These are phyloP conservation scores for Cheilosia urbana DNA, from an alignment of 2,888 invertebrate genomes.

Conservation along the genomic window DNA sequence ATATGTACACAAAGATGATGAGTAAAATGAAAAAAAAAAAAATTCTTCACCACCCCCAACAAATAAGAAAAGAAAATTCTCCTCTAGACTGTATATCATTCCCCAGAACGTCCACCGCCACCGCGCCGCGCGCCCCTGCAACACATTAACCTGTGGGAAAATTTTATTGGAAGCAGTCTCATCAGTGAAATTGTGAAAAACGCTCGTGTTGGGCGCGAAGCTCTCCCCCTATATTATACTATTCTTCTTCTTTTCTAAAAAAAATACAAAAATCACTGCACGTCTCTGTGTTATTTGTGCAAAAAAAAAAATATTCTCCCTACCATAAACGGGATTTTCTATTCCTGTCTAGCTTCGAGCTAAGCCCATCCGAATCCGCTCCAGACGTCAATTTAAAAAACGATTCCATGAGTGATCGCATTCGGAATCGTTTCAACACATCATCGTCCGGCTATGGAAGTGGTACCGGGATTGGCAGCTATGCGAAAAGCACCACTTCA, in stretches of 20 bases:
- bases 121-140: conserved; percentile 23
- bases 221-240: conserved; percentile 29
- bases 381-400: conserved; percentile 75
- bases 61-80: conserved; percentile 34
- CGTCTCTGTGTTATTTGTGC: not conserved
- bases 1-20: conserved; percentile 1
- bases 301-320: not conserved
- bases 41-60: conserved; percentile 17
- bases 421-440: conserved; percentile 80
- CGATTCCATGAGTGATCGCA: conserved; percentile 81
- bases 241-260: conserved; percentile 61
- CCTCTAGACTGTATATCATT: conserved; percentile 54
- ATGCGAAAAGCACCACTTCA: conserved; percentile 78
- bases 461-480: conserved; percentile 75
- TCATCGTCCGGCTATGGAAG: conserved; percentile 78
- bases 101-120: conserved; percentile 43
- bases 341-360: conserved; percentile 72
- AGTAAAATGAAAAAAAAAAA: conserved; percentile 1
- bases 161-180: conserved; percentile 68
- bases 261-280: not conserved
- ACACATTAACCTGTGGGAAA: conserved; percentile 72
- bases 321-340: conserved; percentile 40
- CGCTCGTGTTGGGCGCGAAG: conserved; percentile 63
- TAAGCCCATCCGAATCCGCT: conserved; percentile 76
- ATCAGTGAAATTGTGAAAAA: conserved; percentile 67